Conservation (phyloP, 2,797 vertebrate species). For the Epinephelus coioides region DNA sequence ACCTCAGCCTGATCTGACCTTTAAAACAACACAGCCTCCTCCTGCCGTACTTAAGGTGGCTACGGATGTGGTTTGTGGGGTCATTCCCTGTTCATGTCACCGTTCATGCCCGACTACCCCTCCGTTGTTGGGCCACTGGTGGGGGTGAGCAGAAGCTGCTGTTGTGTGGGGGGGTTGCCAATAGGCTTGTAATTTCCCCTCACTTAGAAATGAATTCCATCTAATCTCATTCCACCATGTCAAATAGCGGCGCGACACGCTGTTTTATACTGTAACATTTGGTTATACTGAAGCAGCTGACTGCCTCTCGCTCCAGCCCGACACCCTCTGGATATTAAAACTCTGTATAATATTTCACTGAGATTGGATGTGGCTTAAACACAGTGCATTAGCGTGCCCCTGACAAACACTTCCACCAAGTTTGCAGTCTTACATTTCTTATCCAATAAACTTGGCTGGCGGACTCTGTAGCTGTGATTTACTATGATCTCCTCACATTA, state of each 20-base stretch:
- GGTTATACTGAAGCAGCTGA: constrained; percentile 87
- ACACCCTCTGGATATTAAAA: constrained; percentile 89
- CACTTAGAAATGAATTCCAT: constrained; percentile 90
- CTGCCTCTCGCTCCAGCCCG: constrained; percentile 80
- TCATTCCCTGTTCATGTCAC: constrained; percentile 86
- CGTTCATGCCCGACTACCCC: constrained; percentile 84
- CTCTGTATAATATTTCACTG: constrained; percentile 82
- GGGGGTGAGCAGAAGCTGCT: constrained; percentile 66
- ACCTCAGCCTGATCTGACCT: constrained; percentile 75
- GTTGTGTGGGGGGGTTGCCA: constrained; percentile 61
- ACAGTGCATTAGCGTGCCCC: constrained; percentile 86
- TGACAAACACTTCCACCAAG: constrained; percentile 87
- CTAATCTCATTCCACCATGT: constrained; percentile 90
- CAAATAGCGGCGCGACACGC: constrained; percentile 85
- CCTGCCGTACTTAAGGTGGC: constrained; percentile 63
- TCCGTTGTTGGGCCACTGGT: constrained; percentile 73
- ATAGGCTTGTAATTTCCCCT: constrained; percentile 86
- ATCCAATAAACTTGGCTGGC: constrained; percentile 69
- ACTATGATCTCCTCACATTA: constrained; percentile 55
- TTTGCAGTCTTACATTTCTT: constrained; percentile 77
- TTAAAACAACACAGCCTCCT: constrained; percentile 81
- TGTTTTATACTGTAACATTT: constrained; percentile 89
- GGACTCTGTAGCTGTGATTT: constrained; percentile 58
- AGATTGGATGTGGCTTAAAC: constrained; percentile 88
- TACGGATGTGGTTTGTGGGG: constrained; percentile 80